phyloP scores from a whole-genome alignment of 1,140 invertebrate genomes.

The Scaptomyza montana region DNA sequence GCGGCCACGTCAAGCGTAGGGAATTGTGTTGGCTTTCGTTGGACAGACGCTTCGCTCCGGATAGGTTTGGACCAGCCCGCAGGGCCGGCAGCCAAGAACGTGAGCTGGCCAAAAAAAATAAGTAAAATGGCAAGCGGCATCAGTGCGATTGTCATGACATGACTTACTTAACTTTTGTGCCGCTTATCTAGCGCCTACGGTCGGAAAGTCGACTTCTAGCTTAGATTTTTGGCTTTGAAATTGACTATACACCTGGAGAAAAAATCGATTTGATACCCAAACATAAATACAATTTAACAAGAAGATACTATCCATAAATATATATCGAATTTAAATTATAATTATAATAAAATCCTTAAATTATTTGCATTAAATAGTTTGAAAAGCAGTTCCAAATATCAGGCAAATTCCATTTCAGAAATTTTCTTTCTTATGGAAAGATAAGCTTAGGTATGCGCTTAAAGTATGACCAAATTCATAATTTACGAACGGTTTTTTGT shows the following conservation, averaged over 20 bases:
- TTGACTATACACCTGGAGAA: not conserved
- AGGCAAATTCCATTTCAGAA: too few species aligned
- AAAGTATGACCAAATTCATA: too few species aligned
- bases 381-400: too few species aligned
- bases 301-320: too few species aligned
- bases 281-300: too few species aligned
- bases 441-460: too few species aligned
- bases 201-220: slow-evolving; percentile 28
- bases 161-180: slow-evolving; percentile 74
- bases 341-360: too few species aligned
- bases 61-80: slow-evolving; percentile 36
- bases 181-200: slow-evolving; percentile 74
- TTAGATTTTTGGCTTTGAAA: slow-evolving; percentile 12
- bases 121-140: slow-evolving; percentile 37
- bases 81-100: slow-evolving; percentile 59
- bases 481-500: too few species aligned
- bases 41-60: slow-evolving; percentile 26
- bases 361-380: too few species aligned
- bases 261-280: too few species aligned
- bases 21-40: slow-evolving; percentile 43
- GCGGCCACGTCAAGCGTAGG: slow-evolving; percentile 16
- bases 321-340: too few species aligned
- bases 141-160: slow-evolving; percentile 77
- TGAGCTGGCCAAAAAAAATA: slow-evolving; percentile 52
- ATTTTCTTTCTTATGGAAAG: too few species aligned